Base-by-base conservation (phyloP, 2,888 invertebrate genomes). In the Pantelozetes paolii region DNA sequence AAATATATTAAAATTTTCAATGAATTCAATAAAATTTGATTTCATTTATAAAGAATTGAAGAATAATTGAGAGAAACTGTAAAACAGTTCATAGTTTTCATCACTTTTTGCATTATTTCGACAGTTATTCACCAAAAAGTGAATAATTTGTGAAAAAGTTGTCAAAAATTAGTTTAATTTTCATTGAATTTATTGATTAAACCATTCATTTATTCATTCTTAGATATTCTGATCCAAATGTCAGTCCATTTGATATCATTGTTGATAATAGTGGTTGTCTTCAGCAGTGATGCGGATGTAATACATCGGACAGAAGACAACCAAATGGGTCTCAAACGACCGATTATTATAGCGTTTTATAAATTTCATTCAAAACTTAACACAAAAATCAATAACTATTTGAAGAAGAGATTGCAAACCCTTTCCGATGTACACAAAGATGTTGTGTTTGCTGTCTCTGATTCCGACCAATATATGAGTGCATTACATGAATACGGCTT, bases 331-430 rank as follows among this genome's bases (percentile, higher is more conserved):
- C 13, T 54, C 1, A 26, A 13, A 3, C 6, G 2, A 2, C 54
- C 54, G 9, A 54, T 54, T 15, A 13, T 54, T 54, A 54, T 54
- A 11, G 54, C 54, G n/a, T 54, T 20, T 13, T 54, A 54, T 20
- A 54, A 20, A 13, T 54, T 54, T 11, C 2, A 20, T 2, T 54
- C 26, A 5, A 6, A 5, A 23, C 2, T 23, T 11, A n/a, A 11
- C 54, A 9, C 2, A 2, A 54, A 54, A 20, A 54, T 54, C 20
- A 95, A 97, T 71, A 97, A 99, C 85, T 99, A 99, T 86, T 99
- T 98, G 97, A 90, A 95, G 80, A 96, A 96, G 84, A 89, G 97
- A 78, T 89, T 97, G 71, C 87, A 97, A 79, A 97, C 96, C 85
- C 89, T 92, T 15, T 91, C 90, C 75, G 88, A 91, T 81, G 86